Conservation (phyloP, 1,140 invertebrate genomes). For the Elymnias hypermnestra region DNA sequence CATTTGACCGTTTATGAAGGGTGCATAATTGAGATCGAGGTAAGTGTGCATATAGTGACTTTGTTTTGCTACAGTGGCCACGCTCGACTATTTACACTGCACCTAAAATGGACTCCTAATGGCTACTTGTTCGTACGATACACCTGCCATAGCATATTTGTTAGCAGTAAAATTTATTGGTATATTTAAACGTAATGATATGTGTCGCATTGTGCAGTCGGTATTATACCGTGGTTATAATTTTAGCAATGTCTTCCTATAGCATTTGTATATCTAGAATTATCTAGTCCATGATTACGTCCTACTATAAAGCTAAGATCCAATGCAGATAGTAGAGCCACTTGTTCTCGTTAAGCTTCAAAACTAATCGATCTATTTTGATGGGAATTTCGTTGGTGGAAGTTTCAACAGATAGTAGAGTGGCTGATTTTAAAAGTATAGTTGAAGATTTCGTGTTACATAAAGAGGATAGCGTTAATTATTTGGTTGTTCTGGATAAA, state of each 20-base stretch:
- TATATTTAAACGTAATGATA: conserved; percentile 31
- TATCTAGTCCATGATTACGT: too few relatives aligned
- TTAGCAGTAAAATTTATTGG: conserved; percentile 52
- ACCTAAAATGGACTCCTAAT: conserved; percentile 72
- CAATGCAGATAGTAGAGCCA: too few relatives aligned
- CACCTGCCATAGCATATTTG: conserved; percentile 61
- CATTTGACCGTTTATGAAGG: conserved; percentile 58
- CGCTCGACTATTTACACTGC: conserved; percentile 57
- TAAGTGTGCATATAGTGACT: conserved; percentile 35
- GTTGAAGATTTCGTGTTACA: too few relatives aligned
- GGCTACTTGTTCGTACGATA: conserved; percentile 62
- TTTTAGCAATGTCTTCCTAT: not conserved
- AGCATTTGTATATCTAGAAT: not conserved
- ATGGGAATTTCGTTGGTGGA: too few relatives aligned
- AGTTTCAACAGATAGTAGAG: too few relatives aligned
- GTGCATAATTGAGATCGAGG: conserved; percentile 63
- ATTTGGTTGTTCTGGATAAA: too few relatives aligned
- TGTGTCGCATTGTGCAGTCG: conserved; percentile 23
- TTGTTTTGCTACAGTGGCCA: conserved; percentile 49
- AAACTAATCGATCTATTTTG: too few relatives aligned
- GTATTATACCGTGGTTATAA: not conserved
- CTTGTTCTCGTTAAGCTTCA: too few relatives aligned
- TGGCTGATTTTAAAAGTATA: too few relatives aligned
- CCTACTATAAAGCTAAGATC: too few relatives aligned
- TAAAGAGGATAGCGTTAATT: too few relatives aligned